phyloP scores from a whole-genome alignment of 2,888 invertebrate species.

The Dendrolimus pini region DNA sequence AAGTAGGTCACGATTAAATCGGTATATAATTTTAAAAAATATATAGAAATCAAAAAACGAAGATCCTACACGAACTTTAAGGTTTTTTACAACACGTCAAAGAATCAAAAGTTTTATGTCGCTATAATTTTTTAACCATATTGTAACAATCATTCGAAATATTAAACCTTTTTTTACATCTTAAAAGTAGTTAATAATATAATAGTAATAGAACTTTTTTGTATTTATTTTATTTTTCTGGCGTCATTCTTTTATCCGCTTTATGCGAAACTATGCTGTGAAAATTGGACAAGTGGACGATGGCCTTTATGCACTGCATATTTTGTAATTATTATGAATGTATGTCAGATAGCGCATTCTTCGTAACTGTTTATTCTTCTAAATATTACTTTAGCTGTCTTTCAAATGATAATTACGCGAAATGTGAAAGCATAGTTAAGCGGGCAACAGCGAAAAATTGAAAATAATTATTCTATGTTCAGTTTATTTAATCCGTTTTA shows the following conservation, averaged over 20 bases:
- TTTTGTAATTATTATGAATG: not conserved
- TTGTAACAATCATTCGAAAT: no score
- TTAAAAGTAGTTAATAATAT: no score
- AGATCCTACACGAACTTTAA: no score
- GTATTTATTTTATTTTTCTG: no score
- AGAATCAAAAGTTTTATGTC: no score
- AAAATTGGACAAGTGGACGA: not conserved
- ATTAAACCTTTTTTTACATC: no score
- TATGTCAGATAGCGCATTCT: not conserved
- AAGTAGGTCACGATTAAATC: not conserved
- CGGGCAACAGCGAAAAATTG: not conserved
- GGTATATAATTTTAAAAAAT: no score
- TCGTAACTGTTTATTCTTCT: not conserved
- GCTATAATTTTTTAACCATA: no score
- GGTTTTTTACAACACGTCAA: no score
- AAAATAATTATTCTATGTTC: not conserved
- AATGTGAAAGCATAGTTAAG: not conserved
- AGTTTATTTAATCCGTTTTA: not conserved
- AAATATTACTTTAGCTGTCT: not conserved
- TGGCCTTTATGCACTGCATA: not conserved
- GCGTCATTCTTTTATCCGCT: not conserved
- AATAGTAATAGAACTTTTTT: no score
- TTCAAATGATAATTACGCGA: not conserved
- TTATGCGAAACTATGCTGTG: not conserved
- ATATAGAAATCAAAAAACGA: no score